Conservation (phyloP, 2,797 vertebrate genomes). For the Menidia menidia region DNA sequence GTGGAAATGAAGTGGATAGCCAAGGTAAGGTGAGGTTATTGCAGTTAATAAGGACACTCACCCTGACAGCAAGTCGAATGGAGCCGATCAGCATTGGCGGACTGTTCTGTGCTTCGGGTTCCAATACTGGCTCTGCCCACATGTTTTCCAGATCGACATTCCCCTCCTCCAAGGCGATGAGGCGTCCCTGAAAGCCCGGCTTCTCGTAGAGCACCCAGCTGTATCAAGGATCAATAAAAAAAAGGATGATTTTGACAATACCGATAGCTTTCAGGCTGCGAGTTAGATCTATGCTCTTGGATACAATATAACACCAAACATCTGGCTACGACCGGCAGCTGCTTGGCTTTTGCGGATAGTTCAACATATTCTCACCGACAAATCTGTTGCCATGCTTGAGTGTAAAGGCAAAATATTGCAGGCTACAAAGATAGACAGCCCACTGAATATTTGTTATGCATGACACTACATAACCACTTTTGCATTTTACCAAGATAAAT, state of each 20-base stretch:
- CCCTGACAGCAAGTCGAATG: constrained; percentile 88
- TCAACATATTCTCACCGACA: neutral
- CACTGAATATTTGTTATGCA: neutral
- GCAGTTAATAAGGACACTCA: constrained; percentile 71
- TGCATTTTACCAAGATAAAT: no score
- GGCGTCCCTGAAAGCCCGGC: constrained; percentile 90
- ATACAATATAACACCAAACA: no score
- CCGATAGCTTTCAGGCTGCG: neutral
- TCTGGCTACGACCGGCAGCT: no score
- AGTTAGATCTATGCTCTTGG: neutral
- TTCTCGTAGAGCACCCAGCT: constrained; percentile 96
- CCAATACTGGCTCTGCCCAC: constrained; percentile 82
- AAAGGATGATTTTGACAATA: neutral
- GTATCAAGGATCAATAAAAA: constrained; percentile 17
- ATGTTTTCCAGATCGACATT: constrained; percentile 83
- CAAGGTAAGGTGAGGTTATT: constrained; percentile 13
- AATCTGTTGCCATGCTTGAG: neutral
- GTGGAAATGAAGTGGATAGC: neutral
- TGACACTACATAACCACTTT: neutral
- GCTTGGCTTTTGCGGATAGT: neutral
- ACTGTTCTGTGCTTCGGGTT: constrained; percentile 53
- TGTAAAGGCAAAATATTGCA: neutral
- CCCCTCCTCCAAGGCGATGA: constrained; percentile 91
- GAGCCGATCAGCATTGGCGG: constrained; percentile 89
- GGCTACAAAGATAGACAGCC: neutral